Conservation (phyloP, 2,888 invertebrate genomes). For the Plemyria rubiginata region DNA sequence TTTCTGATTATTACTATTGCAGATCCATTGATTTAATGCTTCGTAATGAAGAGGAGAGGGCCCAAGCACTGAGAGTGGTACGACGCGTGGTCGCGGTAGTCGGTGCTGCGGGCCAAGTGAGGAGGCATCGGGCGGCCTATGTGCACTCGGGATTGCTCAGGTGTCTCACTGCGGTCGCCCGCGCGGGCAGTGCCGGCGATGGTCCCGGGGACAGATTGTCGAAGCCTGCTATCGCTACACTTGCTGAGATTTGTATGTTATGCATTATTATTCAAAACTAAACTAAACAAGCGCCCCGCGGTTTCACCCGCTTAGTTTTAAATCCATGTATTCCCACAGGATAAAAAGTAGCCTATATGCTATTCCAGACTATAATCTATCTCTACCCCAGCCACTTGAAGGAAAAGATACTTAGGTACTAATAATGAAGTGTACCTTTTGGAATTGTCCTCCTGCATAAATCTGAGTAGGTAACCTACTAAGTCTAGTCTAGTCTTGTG, state of each 20-base stretch:
- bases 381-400: no score
- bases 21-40: conserved; percentile 95
- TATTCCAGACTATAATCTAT: no score
- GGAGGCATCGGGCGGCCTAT: conserved; percentile 87
- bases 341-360: no score
- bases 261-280: no score
- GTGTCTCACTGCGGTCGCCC: conserved; percentile 92
- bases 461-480: no score
- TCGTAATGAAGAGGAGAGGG: conserved; percentile 96
- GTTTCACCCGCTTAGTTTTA: no score
- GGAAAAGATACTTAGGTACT: no score
- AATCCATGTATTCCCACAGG: no score
- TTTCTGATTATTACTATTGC: neutral
- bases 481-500: no score
- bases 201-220: conserved; percentile 90
- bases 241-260: conserved; percentile 93
- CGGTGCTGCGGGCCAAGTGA: conserved; percentile 86
- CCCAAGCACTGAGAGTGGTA: conserved; percentile 95
- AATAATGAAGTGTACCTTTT: no score
- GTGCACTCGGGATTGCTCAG: conserved; percentile 91
- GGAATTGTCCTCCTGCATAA: no score
- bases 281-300: no score
- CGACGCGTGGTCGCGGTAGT: conserved; percentile 80
- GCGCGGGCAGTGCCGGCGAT: conserved; percentile 90
- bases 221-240: conserved; percentile 92